These are phyloP conservation scores for Gnathonemus echidnorhynchus DNA, from an alignment of 2,113 vertebrate species.

Conservation along the genomic window DNA sequence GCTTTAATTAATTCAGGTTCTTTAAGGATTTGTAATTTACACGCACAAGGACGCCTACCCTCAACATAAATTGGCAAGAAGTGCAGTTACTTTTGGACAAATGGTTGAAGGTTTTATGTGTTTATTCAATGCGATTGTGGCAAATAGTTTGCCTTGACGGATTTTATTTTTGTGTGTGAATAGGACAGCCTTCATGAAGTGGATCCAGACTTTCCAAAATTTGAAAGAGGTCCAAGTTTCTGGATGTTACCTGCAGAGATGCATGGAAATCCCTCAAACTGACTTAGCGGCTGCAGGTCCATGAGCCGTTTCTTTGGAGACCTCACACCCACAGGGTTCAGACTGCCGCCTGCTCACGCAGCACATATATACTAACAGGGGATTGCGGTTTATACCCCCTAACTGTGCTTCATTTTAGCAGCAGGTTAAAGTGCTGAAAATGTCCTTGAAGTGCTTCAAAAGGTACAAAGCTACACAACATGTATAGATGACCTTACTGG, in stretches of 20 bases:
- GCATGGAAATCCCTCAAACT: background rate
- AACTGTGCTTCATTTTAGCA: background rate
- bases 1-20: background rate
- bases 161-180: background rate
- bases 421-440: background rate
- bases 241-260: background rate
- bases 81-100: background rate
- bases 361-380: background rate
- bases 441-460: background rate
- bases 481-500: background rate
- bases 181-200: background rate
- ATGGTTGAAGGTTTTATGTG: background rate
- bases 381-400: background rate
- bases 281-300: background rate
- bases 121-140: background rate
- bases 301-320: background rate
- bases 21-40: background rate
- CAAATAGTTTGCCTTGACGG: background rate
- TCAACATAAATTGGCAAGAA: background rate
- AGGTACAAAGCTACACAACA: background rate
- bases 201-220: background rate
- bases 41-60: background rate
- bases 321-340: background rate
- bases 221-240: background rate
- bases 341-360: background rate